Evolutionary conservation across 2,113 vertebrate genomes (phyloP).

Genomic region (Ancistrus triradiatus): DNA sequence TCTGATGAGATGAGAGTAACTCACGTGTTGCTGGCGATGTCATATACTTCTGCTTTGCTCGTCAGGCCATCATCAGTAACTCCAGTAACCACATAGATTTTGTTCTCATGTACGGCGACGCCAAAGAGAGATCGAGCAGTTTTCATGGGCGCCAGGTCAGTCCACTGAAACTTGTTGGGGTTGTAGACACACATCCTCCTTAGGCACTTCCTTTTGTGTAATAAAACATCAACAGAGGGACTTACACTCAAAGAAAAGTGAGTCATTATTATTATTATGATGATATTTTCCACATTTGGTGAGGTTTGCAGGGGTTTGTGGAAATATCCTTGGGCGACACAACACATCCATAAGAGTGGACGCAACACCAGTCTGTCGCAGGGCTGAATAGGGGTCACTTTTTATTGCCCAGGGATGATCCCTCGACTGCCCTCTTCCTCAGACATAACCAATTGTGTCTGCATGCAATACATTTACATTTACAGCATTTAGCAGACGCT

Average conservation of each 20-base stretch:
- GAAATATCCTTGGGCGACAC: too few relatives aligned
- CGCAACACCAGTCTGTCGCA: too few relatives aligned
- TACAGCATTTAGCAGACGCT: too few relatives aligned
- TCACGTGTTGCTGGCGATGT: constrained; percentile 80
- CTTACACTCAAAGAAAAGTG: background rate
- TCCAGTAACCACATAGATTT: constrained; percentile 82
- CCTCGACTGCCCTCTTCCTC: too few relatives aligned
- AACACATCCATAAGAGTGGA: too few relatives aligned
- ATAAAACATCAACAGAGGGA: constrained; percentile 1
- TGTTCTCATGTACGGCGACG: constrained; percentile 74
- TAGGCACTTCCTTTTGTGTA: constrained; percentile 80
- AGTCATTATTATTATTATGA: background rate
- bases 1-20: constrained; percentile 36
- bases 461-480: too few relatives aligned
- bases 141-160: constrained; percentile 85
- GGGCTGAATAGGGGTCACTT: too few relatives aligned
- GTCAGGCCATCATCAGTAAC: constrained; percentile 88
- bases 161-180: constrained; percentile 93
- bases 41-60: constrained; percentile 81
- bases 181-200: constrained; percentile 82
- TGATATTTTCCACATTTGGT: too few relatives aligned
- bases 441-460: too few relatives aligned
- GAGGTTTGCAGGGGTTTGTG: too few relatives aligned
- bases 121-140: constrained; percentile 86
- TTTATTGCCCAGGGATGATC: too few relatives aligned